Base-by-base conservation (phyloP, 2,113 vertebrate genomes). In the Monarcha castaneiventris region DNA sequence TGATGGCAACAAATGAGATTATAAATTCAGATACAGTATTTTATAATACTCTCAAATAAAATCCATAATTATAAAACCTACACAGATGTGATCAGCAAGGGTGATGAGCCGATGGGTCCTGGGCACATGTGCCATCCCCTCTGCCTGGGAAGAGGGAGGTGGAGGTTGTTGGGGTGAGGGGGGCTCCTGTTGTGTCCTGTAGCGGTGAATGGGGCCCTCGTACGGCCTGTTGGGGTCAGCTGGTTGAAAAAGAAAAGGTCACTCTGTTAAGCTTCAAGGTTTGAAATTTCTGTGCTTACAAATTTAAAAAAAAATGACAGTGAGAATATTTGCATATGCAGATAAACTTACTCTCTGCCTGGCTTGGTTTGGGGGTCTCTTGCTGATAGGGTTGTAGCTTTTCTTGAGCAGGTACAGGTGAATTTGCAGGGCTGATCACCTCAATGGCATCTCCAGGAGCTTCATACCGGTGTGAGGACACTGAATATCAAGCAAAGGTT, bases 31-130 rank as follows among this genome's bases (percentile, higher is more conserved):
- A 49, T 6, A 49, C 7, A 21, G 9, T 41, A 44, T 23, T 84
- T 39, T 29, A 25, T 11, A 67, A 82, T 26, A 84, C 7, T 32
- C 33, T 52, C 72, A 74, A 58, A 46, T 63, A 81, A 81, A 93
- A 48, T 32, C 16, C 55, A 8, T 16, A 74, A 71, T 72, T 46
- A 78, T 20, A 85, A 89, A 69, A 96, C 98, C 97, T 98, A 99
- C 99, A 95, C 99, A 99, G 97, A 99, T 99, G 92, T 99, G 99
- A 95, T 99, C 99, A 11, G 99, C 99, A 66, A 99, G 98, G 39
- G 99, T 99, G 98, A 99, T 99, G 66, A 99, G 98, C 27, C 99
- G 98, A 92, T 99, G 99, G 18, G 99, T 99, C 93, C 99, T 98
- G 77, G 98, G 98, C 68, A 99, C 98, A 1, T 98, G 98, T 15